A percentile compares a stretch with the other conserved stretches of the same genome.
These are phyloP conservation scores for Rhizomys pruinosus DNA, from an alignment of 2,113 vertebrate genomes.

Conservation along the genomic window DNA sequence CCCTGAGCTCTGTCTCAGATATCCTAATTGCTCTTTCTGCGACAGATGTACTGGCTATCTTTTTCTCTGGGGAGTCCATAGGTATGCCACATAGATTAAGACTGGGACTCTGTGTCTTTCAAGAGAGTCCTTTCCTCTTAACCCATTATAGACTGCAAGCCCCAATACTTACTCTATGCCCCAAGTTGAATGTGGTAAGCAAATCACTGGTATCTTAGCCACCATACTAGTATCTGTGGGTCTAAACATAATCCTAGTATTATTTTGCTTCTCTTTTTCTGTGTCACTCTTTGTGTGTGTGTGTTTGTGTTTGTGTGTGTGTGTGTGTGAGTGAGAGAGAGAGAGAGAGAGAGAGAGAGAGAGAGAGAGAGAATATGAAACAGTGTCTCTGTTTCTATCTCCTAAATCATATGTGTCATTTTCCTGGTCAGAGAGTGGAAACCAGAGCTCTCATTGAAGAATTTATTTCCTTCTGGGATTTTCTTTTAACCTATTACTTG, in stretches of 20 bases:
- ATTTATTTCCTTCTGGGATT: constrained; percentile 47
- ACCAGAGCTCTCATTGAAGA: constrained; percentile 17
- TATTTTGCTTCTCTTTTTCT: neutral
- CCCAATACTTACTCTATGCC: constrained; percentile 3
- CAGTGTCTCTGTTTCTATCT: neutral
- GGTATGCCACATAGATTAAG: constrained; percentile 60
- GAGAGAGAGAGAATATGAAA: neutral
- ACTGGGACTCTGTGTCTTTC: constrained; percentile 52
- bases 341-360: neutral
- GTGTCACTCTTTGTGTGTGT: neutral
- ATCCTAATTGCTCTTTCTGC: constrained; percentile 59
- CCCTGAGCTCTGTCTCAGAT: constrained; percentile 64
- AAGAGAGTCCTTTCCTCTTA: constrained; percentile 49
- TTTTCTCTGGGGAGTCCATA: constrained; percentile 54
- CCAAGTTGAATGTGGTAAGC: constrained; percentile 2
- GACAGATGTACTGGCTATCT: constrained; percentile 50
- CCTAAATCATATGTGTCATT: neutral
- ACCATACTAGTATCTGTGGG: neutral
- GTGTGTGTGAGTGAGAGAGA: neutral
- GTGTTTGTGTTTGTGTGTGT: neutral
- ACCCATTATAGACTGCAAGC: neutral
- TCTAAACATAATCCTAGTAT: constrained; percentile 20
- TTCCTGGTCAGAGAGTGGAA: constrained; percentile 30
- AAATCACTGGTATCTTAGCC: constrained; percentile 4
- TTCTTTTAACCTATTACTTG: constrained; percentile 50